phyloP scores from a whole-genome alignment of 2,113 vertebrate species.

The Vicugna pacos region DNA sequence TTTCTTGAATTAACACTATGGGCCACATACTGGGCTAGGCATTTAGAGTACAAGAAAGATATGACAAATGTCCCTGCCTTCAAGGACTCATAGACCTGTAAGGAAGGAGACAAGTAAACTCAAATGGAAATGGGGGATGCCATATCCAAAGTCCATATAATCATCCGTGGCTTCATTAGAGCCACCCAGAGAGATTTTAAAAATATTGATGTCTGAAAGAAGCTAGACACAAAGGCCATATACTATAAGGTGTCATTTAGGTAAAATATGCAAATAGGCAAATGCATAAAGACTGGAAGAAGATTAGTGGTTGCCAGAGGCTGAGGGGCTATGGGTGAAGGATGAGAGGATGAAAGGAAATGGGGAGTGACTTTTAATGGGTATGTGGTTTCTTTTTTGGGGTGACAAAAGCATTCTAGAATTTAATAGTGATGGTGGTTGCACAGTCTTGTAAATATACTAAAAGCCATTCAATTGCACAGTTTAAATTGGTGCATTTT shows the following conservation, averaged over 20 bases:
- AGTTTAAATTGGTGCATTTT: not conserved
- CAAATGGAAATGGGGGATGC: not conserved
- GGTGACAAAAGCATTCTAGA: not conserved
- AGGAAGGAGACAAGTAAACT: not conserved
- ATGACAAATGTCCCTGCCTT: not conserved
- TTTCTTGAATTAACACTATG: not conserved
- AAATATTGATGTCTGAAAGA: not conserved
- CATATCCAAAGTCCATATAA: not conserved
- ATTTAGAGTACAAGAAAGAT: slow-evolving; percentile 25
- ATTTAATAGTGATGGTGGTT: not conserved
- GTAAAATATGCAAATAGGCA: not conserved
- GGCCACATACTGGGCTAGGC: not conserved
- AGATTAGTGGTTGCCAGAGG: not conserved
- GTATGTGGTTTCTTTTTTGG: not conserved
- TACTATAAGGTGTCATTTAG: not conserved
- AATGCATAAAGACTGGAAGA: too few species aligned
- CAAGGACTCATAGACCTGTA: not conserved
- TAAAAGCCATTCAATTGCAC: not conserved
- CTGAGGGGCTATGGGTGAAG: too few species aligned
- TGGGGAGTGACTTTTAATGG: not conserved
- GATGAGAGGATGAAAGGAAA: not conserved
- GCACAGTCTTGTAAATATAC: too few species aligned
- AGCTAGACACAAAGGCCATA: not conserved
- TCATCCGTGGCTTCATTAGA: not conserved
- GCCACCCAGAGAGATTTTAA: not conserved